Evolutionary conservation across 2,113 vertebrate species (phyloP), one percentile per base, ranked within the genome.

Genomic region (Entosphenus tridentatus): DNA sequence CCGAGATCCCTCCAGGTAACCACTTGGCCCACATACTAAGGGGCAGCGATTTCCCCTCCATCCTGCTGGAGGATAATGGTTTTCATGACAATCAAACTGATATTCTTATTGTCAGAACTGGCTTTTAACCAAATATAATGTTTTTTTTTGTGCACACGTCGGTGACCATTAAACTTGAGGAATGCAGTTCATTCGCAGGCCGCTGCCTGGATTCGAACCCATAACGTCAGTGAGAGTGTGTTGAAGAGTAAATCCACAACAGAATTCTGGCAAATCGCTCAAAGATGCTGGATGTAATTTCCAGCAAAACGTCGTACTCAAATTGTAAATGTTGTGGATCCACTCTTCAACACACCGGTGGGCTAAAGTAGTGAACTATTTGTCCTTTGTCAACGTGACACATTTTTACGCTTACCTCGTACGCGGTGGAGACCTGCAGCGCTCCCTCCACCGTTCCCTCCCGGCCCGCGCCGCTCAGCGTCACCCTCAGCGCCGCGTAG

Each of bases 391-490:
- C 21, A n/a, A n/a, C n/a, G n/a, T 67, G 9, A 8, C n/a, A 67
- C 9, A 9, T 67, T 67, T 21, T 16, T 9, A 67, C 39, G 39
- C 14, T 56, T 78, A 96, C 93, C 87, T 98, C 90, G 73, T 92
- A 98, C 77, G 96, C 93, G 75, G 90, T 96, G 1, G 86, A 89
- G 72, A 98, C 86, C 77, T 96, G 92, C 70, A 97, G 79, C 68
- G 89, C 90, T 76, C 88, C 90, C 13, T 97, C 92, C 59, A 92
- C 89, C 68, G 80, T 74, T 58, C 92, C 93, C 80, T 98, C 89
- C 70, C 96, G 82, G 11, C 85, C 81, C 71, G 90, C 88, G 0
- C 89, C 87, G 74, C 82, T 81, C 69, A 98, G 77, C 70, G 83
- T 89, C 72, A 96, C 87, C 79, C 85, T 83, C 77, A 97, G 96